Conservation (phyloP, 2,888 invertebrate species). For the Diploptera punctata region DNA sequence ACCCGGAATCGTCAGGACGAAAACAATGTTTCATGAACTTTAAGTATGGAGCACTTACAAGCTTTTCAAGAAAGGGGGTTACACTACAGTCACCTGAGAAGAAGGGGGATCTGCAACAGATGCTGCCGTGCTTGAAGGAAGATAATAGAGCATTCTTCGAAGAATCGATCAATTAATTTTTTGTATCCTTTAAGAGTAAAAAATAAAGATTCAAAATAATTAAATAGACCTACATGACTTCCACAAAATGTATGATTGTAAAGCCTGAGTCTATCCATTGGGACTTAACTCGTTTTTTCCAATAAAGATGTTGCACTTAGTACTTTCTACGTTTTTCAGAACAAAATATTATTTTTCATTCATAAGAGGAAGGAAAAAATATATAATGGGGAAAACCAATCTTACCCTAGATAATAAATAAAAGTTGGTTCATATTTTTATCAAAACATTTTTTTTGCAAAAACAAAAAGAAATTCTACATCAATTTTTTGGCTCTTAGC, state of each 20-base stretch:
- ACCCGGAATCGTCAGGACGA: not conserved
- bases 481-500: not conserved
- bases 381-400: not conserved
- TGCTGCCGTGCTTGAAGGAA: not conserved
- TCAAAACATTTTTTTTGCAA: not conserved
- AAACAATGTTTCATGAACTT: constrained; percentile 17
- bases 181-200: not conserved
- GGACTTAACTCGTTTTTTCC: not conserved
- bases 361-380: not conserved
- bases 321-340: not conserved
- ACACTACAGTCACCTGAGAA: not conserved
- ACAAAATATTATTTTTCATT: not conserved
- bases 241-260: too few relatives aligned
- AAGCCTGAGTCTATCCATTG: not conserved
- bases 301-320: not conserved
- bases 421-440: not conserved
- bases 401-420: not conserved
- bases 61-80: not conserved
- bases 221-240: not conserved
- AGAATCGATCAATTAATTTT: not conserved
- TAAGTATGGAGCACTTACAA: not conserved
- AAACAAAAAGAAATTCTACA: not conserved
- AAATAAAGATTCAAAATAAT: not conserved
- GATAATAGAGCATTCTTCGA: not conserved
- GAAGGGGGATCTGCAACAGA: not conserved